A percentile compares a stretch with the other conserved stretches of the same genome.
Conservation (phyloP, 2,797 vertebrate genomes). For the Vireo griseus region DNA sequence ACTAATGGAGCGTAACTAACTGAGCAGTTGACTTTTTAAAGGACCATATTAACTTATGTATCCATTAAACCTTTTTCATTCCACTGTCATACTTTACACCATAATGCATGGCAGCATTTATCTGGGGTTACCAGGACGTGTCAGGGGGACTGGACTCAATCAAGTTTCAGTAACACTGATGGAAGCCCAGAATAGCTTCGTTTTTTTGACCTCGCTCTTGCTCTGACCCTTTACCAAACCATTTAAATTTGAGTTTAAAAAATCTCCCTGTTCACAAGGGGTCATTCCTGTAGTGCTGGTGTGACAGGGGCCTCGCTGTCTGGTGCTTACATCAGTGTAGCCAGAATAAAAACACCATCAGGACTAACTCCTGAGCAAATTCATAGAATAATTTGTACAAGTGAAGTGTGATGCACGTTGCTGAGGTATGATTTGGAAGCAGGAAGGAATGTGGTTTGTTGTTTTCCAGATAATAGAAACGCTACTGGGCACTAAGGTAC, state of each 20-base stretch:
- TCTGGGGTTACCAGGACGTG: conserved; percentile 7
- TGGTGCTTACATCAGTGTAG: conserved; percentile 53
- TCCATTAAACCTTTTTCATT: conserved; percentile 46
- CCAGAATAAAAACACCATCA: neutral
- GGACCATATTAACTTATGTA: conserved; percentile 39
- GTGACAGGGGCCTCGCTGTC: neutral
- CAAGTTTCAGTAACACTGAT: conserved; percentile 10
- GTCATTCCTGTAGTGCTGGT: neutral
- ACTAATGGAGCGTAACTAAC: conserved; percentile 23
- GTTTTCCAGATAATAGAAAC: conserved; percentile 54
- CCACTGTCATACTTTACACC: conserved; percentile 48
- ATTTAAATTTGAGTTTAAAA: neutral
- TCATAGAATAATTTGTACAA: neutral
- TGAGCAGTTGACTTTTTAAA: neutral
- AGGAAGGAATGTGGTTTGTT: conserved; percentile 59
- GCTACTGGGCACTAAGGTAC: conserved; percentile 48
- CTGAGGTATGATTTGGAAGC: conserved; percentile 40
- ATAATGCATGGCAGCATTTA: conserved; percentile 67
- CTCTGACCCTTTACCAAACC: neutral
- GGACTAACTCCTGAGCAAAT: conserved; percentile 28
- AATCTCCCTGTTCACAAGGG: neutral
- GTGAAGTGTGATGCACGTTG: neutral
- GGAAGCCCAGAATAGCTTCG: neutral
- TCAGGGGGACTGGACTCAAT: conserved; percentile 7
- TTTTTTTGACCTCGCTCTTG: neutral